Percentiles rank a stretch among this genome's conserved stretches.
phyloP scores from a whole-genome alignment of 1,140 invertebrate species.

The Cydia pomonella region DNA sequence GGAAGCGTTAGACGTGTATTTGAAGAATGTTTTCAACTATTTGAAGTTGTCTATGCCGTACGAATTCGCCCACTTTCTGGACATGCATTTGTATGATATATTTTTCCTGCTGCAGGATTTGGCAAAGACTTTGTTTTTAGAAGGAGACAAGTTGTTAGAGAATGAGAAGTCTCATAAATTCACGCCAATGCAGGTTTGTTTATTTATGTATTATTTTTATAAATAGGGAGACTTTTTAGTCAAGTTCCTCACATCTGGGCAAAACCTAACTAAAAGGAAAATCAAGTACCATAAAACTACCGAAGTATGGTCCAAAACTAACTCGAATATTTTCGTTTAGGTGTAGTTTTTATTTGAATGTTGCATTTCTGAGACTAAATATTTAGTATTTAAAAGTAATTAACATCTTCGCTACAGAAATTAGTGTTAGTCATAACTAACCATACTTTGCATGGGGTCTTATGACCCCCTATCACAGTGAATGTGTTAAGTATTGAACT shows the following conservation, averaged over 20 bases:
- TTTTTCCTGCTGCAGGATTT: constrained; percentile 90
- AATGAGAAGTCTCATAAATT: constrained; percentile 84
- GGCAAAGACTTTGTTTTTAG: constrained; percentile 85
- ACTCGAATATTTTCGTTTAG: too few species aligned
- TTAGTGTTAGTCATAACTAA: too few species aligned
- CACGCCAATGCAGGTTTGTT: constrained; percentile 86
- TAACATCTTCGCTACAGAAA: too few species aligned
- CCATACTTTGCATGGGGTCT: too few species aligned
- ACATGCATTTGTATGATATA: constrained; percentile 92
- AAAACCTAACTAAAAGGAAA: background rate
- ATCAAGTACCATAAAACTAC: too few species aligned
- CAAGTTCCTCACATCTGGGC: background rate
- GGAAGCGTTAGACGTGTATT: constrained; percentile 89
- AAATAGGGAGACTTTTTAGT: background rate
- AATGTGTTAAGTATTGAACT: too few species aligned
- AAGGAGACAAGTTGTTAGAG: constrained; percentile 85
- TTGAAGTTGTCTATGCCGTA: constrained; percentile 87
- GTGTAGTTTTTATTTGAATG: too few species aligned
- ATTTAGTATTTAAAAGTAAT: too few species aligned
- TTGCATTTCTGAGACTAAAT: too few species aligned
- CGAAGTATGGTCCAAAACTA: too few species aligned
- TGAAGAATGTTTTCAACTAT: constrained; percentile 88
- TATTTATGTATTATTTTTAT: constrained; percentile 34
- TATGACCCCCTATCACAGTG: too few species aligned
- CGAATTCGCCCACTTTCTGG: constrained; percentile 88